A percentile compares a stretch with the other conserved stretches of the same genome.
These are phyloP conservation scores for Lepeophtheirus nordmannii DNA, from an alignment of 2,888 invertebrate genomes.

Conservation along the genomic window DNA sequence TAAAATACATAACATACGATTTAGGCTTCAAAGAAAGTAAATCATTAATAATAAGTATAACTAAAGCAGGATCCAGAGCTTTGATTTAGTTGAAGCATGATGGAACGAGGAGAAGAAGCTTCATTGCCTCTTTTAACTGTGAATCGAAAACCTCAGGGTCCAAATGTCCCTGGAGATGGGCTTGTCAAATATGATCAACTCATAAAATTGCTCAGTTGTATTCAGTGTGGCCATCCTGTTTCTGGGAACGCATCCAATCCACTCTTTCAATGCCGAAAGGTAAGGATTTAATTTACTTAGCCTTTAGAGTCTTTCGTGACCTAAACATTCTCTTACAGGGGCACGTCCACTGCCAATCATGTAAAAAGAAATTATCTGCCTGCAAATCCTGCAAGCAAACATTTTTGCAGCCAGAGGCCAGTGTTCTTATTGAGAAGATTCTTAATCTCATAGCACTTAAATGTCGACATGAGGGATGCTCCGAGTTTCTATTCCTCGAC, in stretches of 20 bases:
- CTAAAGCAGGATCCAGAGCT: too few species aligned
- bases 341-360: neutral
- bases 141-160: neutral
- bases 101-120: too few species aligned
- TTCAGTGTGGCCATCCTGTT: neutral
- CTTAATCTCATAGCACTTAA: neutral
- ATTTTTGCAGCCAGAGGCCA: slow-evolving; percentile 6
- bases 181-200: slow-evolving; percentile 17
- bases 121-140: neutral
- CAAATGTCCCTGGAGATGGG: neutral
- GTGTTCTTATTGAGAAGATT: slow-evolving; percentile 11
- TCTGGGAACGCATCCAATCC: neutral
- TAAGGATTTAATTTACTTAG: neutral
- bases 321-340: neutral
- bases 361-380: neutral
- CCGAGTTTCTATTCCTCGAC: slow-evolving; percentile 7
- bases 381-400: slow-evolving; percentile 19
- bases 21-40: too few species aligned
- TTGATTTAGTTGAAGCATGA: too few species aligned
- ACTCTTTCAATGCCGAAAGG: neutral
- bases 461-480: slow-evolving; percentile 9
- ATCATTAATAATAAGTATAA: too few species aligned
- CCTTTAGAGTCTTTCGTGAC: too few species aligned
- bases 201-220: neutral
- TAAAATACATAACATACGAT: too few species aligned